These are phyloP conservation scores for Drosophila nasuta DNA, from an alignment of 1,140 invertebrate species.

Conservation along the genomic window DNA sequence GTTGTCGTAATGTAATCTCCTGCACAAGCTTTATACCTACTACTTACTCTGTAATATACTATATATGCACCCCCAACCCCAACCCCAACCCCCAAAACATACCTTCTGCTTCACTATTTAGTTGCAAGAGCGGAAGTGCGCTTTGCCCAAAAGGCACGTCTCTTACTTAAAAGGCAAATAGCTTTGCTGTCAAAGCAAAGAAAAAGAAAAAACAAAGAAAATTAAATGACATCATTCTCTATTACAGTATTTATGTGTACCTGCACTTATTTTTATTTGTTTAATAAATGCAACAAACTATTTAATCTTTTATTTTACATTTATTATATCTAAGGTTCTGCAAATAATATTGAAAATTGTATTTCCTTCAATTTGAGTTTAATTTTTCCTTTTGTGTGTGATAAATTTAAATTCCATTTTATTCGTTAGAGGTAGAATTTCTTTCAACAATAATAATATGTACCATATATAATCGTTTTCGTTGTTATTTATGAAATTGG, in stretches of 20 bases:
- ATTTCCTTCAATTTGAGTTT: too few species aligned
- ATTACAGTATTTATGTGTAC: neutral
- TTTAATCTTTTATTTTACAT: too few species aligned
- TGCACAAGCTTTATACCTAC: slow-evolving; percentile 25
- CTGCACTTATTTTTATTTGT: neutral
- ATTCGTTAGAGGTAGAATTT: too few species aligned
- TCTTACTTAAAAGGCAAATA: neutral
- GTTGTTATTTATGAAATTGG: too few species aligned
- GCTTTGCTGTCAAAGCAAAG: neutral
- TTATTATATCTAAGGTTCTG: too few species aligned
- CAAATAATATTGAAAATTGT: too few species aligned
- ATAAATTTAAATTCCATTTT: too few species aligned
- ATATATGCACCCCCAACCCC: neutral
- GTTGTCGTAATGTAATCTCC: slow-evolving; percentile 25
- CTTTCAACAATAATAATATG: too few species aligned
- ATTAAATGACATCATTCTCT: neutral
- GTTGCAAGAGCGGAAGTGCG: slow-evolving; percentile 6
- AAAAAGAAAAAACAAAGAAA: neutral
- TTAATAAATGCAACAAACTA: too few species aligned
- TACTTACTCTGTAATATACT: neutral
- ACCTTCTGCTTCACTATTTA: neutral
- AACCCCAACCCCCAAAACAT: neutral
- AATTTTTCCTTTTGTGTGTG: too few species aligned
- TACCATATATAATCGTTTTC: too few species aligned
- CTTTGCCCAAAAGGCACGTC: neutral